Percentiles rank a stretch among this genome's conserved stretches.
These are phyloP conservation scores for Danionella dracula DNA, from an alignment of 2,797 vertebrate genomes.

Conservation along the genomic window DNA sequence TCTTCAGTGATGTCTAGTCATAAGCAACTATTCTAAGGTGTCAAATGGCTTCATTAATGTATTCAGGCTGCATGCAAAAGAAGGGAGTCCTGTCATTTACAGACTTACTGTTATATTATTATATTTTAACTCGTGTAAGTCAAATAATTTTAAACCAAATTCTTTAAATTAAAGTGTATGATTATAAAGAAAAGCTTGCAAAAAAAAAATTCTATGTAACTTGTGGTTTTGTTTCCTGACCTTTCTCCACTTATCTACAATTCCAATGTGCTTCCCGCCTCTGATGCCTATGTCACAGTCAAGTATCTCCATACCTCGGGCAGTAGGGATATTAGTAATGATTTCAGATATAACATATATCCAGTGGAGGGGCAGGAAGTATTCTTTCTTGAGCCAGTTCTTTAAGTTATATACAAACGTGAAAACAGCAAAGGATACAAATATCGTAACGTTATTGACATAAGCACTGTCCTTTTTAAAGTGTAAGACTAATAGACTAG, in stretches of 20 bases:
- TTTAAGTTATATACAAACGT: no score
- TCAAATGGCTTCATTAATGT: conserved; percentile 77
- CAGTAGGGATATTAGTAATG: conserved; percentile 32
- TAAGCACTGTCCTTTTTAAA: no score
- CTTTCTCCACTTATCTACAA: conserved; percentile 64
- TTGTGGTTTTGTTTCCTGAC: conserved; percentile 64
- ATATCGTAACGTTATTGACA: no score
- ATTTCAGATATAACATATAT: conserved; percentile 7
- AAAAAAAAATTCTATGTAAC: conserved; percentile 56
- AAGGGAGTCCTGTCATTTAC: no score
- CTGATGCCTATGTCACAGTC: conserved; percentile 28
- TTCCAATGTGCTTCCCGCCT: conserved; percentile 65
- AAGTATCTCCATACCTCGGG: conserved; percentile 49
- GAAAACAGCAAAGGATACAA: no score
- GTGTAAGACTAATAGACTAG: no score
- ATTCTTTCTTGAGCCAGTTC: no score
- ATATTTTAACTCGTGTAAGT: no score
- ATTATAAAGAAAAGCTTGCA: no score
- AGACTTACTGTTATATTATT: no score
- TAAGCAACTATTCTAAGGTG: conserved; percentile 61
- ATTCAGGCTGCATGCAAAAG: conserved; percentile 67
- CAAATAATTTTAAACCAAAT: no score
- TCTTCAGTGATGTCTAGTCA: conserved; percentile 77
- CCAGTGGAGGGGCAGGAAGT: not conserved
- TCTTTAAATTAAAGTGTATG: no score